These are phyloP conservation scores for Helarctos malayanus DNA, from an alignment of 2,797 vertebrate genomes.

Conservation along the genomic window DNA sequence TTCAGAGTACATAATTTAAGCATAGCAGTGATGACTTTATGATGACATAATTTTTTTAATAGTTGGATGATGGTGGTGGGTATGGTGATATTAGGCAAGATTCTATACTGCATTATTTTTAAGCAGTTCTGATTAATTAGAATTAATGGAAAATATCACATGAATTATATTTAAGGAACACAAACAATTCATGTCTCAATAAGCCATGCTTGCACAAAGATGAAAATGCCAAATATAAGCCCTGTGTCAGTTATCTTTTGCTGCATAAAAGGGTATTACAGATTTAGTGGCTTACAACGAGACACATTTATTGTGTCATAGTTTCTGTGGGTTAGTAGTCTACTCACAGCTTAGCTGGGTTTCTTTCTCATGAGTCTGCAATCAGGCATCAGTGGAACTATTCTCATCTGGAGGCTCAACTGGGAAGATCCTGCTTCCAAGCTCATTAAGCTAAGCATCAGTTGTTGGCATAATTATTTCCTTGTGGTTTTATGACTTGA, in stretches of 20 bases:
- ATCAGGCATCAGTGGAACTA: not conserved
- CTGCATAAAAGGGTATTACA: not conserved
- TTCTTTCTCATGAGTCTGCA: not conserved
- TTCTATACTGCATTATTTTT: not conserved
- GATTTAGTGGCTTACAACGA: not conserved
- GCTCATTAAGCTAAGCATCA: not conserved
- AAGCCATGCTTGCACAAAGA: not conserved
- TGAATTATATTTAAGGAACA: not conserved
- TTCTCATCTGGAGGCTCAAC: not conserved
- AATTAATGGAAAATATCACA: not conserved
- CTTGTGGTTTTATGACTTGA: conserved; percentile 28
- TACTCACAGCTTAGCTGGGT: not conserved
- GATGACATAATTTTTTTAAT: not conserved
- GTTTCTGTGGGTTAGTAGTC: not conserved
- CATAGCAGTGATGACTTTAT: not conserved
- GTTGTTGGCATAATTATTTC: not conserved
- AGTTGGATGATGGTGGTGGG: not conserved
- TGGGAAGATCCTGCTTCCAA: not conserved
- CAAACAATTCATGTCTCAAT: not conserved
- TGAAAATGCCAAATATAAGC: not conserved
- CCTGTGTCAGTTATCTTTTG: not conserved
- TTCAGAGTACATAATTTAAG: not conserved
- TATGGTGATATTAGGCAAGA: not conserved
- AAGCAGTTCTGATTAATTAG: not conserved
- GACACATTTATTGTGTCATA: not conserved